These are phyloP conservation scores for Oryzias javanicus DNA, from an alignment of 2,113 vertebrate genomes.

Conservation along the genomic window DNA sequence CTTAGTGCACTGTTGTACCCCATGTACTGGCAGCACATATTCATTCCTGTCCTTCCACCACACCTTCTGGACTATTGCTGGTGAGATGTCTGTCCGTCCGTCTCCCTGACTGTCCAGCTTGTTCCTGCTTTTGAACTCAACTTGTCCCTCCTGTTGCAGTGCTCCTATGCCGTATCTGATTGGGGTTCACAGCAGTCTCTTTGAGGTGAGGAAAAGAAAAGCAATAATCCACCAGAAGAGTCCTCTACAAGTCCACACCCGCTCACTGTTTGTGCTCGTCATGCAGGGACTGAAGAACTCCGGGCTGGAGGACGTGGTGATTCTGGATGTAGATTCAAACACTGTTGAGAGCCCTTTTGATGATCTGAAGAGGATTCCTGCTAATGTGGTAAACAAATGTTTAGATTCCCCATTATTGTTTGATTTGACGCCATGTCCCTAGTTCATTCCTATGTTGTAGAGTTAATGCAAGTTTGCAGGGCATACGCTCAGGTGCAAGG, in stretches of 20 bases:
- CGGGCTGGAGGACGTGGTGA: constrained; percentile 86
- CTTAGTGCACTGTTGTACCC: constrained; percentile 82
- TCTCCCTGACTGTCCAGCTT: not conserved
- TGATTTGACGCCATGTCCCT: no score
- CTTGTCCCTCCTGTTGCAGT: constrained; percentile 62
- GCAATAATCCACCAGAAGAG: not conserved
- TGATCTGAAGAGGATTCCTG: constrained; percentile 83
- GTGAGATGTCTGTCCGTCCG: constrained; percentile 58
- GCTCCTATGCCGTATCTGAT: constrained; percentile 92
- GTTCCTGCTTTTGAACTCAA: constrained; percentile 1
- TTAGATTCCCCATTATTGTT: not conserved
- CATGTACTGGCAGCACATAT: constrained; percentile 93
- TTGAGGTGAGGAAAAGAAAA: constrained; percentile 74
- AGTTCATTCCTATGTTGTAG: no score
- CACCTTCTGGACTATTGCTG: constrained; percentile 91
- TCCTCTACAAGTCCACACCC: not conserved
- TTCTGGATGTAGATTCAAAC: constrained; percentile 88
- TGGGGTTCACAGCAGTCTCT: constrained; percentile 85
- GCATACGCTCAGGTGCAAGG: no score
- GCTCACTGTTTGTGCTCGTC: constrained; percentile 16
- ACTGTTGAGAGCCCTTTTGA: constrained; percentile 84
- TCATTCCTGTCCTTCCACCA: constrained; percentile 87
- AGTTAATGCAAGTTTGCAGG: no score
- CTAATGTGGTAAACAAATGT: constrained; percentile 80
- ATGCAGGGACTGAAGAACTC: constrained; percentile 78